These are phyloP conservation scores for Hepsetus odoe DNA, from an alignment of 2,113 vertebrate species.

Conservation along the genomic window DNA sequence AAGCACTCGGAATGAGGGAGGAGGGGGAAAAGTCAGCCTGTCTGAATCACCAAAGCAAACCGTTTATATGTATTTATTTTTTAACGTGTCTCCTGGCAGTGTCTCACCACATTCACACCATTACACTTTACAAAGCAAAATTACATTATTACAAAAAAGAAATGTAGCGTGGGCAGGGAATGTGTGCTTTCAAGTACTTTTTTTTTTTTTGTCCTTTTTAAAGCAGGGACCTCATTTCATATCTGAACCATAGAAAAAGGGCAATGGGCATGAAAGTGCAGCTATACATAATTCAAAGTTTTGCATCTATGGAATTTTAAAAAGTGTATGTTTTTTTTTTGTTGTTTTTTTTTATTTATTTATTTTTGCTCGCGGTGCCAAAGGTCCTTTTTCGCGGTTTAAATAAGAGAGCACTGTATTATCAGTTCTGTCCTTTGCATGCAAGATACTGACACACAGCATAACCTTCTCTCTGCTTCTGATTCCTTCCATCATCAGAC, in stretches of 20 bases:
- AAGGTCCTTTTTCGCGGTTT: slow-evolving; percentile 42
- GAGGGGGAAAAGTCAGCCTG: slow-evolving; percentile 67
- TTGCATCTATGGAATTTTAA: slow-evolving; percentile 51
- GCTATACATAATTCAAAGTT: slow-evolving; percentile 63
- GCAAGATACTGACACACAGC: slow-evolving; percentile 33
- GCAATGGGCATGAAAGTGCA: slow-evolving; percentile 71
- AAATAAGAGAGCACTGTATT: slow-evolving; percentile 25
- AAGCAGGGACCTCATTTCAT: slow-evolving; percentile 69
- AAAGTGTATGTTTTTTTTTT: slow-evolving; percentile 41
- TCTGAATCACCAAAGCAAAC: slow-evolving; percentile 46
- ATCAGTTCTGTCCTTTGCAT: slow-evolving; percentile 41
- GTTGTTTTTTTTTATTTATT: slow-evolving; percentile 3
- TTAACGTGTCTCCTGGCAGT: slow-evolving; percentile 52
- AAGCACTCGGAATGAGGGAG: slow-evolving; percentile 3
- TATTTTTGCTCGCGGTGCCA: slow-evolving; percentile 40
- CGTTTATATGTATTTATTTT: neutral
- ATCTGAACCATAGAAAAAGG: slow-evolving; percentile 67
- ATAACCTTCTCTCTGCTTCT: neutral
- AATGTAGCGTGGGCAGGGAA: slow-evolving; percentile 49
- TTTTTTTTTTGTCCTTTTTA: slow-evolving; percentile 57
- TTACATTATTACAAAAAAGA: slow-evolving; percentile 54
- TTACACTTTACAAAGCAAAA: slow-evolving; percentile 62
- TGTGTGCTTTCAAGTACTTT: slow-evolving; percentile 69
- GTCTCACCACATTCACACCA: slow-evolving; percentile 40
- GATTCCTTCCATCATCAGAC: slow-evolving; percentile 8